phyloP scores from a whole-genome alignment of 2,888 invertebrate species.

The Synergus umbraculus region DNA sequence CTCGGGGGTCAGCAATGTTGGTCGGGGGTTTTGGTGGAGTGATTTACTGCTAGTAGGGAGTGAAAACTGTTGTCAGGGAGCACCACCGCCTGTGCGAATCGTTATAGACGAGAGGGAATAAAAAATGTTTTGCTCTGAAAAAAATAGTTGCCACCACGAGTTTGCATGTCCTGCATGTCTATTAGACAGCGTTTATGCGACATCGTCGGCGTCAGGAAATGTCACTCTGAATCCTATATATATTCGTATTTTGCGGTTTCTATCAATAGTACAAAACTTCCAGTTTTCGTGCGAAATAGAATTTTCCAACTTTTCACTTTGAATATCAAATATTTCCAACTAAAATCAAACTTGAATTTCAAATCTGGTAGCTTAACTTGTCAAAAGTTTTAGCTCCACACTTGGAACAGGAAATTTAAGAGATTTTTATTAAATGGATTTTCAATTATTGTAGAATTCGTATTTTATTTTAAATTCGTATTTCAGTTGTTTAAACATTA shows the following conservation, averaged over 20 bases:
- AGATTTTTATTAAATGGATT: too few species aligned
- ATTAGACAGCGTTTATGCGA: slow-evolving; percentile 54
- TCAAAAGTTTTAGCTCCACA: too few species aligned
- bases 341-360: background rate
- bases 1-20: slow-evolving; percentile 53
- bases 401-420: too few species aligned
- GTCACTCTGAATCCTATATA: slow-evolving; percentile 36
- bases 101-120: slow-evolving; percentile 46
- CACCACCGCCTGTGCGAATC: slow-evolving; percentile 46
- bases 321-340: background rate
- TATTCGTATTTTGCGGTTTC: slow-evolving; percentile 29
- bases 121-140: slow-evolving; percentile 55
- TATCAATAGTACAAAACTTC: slow-evolving; percentile 11
- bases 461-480: too few species aligned
- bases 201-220: slow-evolving; percentile 50
- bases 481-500: too few species aligned
- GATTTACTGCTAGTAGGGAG: slow-evolving; percentile 69
- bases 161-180: slow-evolving; percentile 46
- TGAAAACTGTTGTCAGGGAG: slow-evolving; percentile 62
- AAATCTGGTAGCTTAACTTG: too few species aligned
- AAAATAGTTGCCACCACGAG: slow-evolving; percentile 49
- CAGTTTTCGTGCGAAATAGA: background rate
- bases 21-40: slow-evolving; percentile 52
- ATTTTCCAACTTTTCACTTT: background rate
- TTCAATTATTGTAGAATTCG: too few species aligned